Percentiles rank a stretch among this genome's conserved stretches.
Evolutionary conservation across 2,797 vertebrate genomes (phyloP).

Genomic region (Pangasius macronema): DNA sequence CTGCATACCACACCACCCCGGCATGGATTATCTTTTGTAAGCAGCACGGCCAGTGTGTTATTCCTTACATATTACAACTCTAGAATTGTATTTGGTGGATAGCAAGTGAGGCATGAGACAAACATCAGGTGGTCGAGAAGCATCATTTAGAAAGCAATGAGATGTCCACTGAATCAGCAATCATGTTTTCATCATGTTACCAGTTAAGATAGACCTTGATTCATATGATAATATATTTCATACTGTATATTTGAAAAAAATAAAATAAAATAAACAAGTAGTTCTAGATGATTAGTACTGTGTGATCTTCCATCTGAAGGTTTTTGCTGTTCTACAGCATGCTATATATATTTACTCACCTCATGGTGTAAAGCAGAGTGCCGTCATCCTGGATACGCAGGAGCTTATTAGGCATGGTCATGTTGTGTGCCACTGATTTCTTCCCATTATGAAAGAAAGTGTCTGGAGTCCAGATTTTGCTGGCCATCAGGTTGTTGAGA

Average conservation of each 20-base stretch:
- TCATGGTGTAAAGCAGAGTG: slow-evolving; percentile 87
- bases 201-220: not conserved
- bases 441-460: slow-evolving; percentile 99
- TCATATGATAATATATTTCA: not conserved
- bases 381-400: slow-evolving; percentile 94
- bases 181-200: slow-evolving; percentile 13
- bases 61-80: too few relatives aligned
- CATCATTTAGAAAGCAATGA: not conserved
- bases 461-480: slow-evolving; percentile 99
- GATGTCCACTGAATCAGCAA: slow-evolving; percentile 8
- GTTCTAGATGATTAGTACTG: not conserved
- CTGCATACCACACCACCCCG: not conserved
- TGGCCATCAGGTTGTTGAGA: slow-evolving; percentile 98
- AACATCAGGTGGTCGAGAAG: not conserved
- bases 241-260: not conserved
- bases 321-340: not conserved
- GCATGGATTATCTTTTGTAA: not conserved
- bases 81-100: not conserved
- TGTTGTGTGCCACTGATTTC: slow-evolving; percentile 97
- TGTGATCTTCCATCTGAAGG: not conserved
- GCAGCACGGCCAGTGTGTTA: not conserved
- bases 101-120: not conserved
- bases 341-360: slow-evolving; percentile 15
- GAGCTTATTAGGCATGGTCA: slow-evolving; percentile 99
- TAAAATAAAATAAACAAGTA: not conserved